A percentile compares a stretch with the other conserved stretches of the same genome.
These are phyloP conservation scores for Cassiopea xamachana DNA, from an alignment of 30 jellyfish, hydroid and myxozoan species.

Conservation along the genomic window DNA sequence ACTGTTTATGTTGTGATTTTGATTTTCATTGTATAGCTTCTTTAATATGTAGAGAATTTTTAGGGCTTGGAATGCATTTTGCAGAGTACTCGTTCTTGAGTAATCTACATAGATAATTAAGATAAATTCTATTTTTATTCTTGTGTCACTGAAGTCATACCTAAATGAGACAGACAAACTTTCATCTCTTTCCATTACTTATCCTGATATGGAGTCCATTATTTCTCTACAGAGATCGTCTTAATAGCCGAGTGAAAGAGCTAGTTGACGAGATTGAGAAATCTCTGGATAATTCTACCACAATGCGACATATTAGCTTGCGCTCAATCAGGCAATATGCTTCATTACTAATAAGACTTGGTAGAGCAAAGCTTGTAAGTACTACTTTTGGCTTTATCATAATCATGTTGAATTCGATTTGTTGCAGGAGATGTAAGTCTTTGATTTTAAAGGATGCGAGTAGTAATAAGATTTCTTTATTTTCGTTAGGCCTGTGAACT, in stretches of 20 bases:
- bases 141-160: no score
- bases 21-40: no score
- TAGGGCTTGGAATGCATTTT: no score
- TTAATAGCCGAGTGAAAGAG: conserved; percentile 78
- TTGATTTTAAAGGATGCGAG: not conserved
- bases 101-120: no score
- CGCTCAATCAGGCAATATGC: conserved; percentile 90
- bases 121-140: no score
- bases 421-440: no score
- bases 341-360: conserved; percentile 86
- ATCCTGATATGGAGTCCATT: no score
- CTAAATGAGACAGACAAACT: no score
- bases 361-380: conserved; percentile 84
- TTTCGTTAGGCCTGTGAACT: conserved; percentile 81
- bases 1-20: not conserved
- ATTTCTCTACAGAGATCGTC: conserved; percentile 31
- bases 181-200: no score
- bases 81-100: no score
- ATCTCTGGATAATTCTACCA: conserved; percentile 90
- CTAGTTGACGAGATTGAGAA: conserved; percentile 83
- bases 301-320: conserved; percentile 93
- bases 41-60: no score
- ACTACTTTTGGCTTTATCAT: not conserved
- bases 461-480: not conserved
- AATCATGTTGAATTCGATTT: not conserved